Conservation (phyloP, 2,113 vertebrate species). For the Dicerorhinus sumatrensis region DNA sequence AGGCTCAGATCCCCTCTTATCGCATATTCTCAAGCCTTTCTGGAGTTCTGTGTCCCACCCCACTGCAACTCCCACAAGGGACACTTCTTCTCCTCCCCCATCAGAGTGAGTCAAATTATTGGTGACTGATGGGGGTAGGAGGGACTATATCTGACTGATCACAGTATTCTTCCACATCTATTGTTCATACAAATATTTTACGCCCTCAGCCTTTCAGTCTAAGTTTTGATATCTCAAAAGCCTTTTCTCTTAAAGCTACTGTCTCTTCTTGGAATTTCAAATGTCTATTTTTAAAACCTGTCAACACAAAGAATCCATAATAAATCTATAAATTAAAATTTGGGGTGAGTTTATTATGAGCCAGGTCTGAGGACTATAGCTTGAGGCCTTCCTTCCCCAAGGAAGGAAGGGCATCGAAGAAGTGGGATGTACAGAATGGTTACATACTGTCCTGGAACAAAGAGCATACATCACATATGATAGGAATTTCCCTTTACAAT, state of each 20-base stretch:
- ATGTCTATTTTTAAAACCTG: neutral
- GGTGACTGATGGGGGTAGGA: neutral
- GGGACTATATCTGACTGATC: neutral
- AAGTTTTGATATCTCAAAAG: neutral
- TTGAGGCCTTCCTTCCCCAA: too few species aligned
- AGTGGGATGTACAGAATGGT: too few species aligned
- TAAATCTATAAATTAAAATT: too few species aligned
- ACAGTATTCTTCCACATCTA: neutral
- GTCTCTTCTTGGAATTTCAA: neutral
- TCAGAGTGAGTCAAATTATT: neutral
- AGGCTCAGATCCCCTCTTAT: neutral
- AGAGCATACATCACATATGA: too few species aligned
- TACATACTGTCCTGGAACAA: too few species aligned
- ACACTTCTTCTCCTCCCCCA: neutral
- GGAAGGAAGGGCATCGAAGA: too few species aligned
- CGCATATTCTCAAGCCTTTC: neutral
- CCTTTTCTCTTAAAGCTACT: constrained; percentile 1
- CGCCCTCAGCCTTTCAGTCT: neutral
- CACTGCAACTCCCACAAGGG: neutral
- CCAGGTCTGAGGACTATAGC: too few species aligned
- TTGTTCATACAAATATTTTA: neutral
- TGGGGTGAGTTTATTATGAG: too few species aligned
- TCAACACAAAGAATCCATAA: too few species aligned
- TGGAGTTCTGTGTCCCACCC: neutral
- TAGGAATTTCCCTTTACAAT: too few species aligned